Evolutionary conservation across 1,140 invertebrate genomes (phyloP).

Genomic region (Diuraphis noxia): DNA sequence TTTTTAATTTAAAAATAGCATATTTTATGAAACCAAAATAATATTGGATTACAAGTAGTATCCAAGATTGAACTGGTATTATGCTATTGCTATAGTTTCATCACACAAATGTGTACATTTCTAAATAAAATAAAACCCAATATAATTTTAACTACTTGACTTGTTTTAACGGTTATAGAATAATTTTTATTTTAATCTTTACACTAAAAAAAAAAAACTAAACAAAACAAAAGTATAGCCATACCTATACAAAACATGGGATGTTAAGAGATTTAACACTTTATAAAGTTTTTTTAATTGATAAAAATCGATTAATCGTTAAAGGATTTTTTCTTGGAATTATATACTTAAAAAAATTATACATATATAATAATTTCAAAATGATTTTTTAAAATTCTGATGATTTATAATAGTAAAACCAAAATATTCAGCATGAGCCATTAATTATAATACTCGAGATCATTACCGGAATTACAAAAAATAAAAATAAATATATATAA

Average conservation of each 20-base stretch:
- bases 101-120: neutral
- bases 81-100: neutral
- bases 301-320: neutral
- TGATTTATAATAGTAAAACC: conserved; percentile 23
- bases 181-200: neutral
- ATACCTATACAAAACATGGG: neutral
- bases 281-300: neutral
- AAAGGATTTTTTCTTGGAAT: neutral
- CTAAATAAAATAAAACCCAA: neutral
- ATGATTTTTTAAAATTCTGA: neutral
- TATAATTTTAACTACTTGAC: conserved; percentile 16
- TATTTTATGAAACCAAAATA: neutral
- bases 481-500: conserved; percentile 14
- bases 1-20: neutral
- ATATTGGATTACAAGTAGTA: neutral
- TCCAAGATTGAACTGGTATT: neutral
- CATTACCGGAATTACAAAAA: conserved; percentile 40
- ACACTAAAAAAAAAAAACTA: conserved; percentile 1
- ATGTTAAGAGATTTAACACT: neutral
- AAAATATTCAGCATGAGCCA: conserved; percentile 35
- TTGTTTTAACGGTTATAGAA: neutral
- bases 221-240: conserved; percentile 1
- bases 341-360: conserved; percentile 1
- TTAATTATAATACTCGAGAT: conserved; percentile 49
- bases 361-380: conserved; percentile 15